Percentiles rank a stretch among this genome's conserved stretches.
These are phyloP conservation scores for Perognathus longimembris DNA, from an alignment of 2,113 vertebrate genomes.

Conservation along the genomic window DNA sequence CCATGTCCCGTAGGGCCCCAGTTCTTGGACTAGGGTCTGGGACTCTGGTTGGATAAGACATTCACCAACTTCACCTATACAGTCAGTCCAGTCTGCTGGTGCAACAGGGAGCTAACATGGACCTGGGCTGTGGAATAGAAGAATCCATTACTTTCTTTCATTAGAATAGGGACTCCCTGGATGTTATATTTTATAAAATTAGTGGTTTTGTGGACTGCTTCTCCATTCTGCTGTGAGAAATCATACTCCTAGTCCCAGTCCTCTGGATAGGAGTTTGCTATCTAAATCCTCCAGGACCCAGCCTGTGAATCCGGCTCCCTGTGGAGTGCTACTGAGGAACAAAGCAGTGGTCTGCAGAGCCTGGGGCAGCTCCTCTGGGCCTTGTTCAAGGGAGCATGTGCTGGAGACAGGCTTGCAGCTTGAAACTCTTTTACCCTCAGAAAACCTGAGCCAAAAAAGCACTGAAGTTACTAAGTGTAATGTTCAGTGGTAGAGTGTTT, in stretches of 20 bases:
- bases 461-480: neutral
- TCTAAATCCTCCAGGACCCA: neutral
- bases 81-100: neutral
- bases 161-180: too few relatives aligned
- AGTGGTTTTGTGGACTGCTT: neutral
- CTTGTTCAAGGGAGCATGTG: neutral
- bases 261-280: too few relatives aligned
- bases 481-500: neutral
- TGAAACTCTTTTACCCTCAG: neutral
- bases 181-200: neutral
- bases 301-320: neutral
- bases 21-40: neutral
- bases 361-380: neutral
- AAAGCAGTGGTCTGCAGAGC: neutral
- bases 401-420: neutral
- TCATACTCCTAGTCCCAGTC: neutral
- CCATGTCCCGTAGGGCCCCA: neutral
- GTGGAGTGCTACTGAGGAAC: neutral
- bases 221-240: neutral
- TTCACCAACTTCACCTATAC: neutral
- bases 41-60: neutral
- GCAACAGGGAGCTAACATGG: neutral
- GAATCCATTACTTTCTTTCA: too few relatives aligned
- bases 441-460: neutral
- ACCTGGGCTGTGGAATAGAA: neutral